phyloP scores from a whole-genome alignment of 2,797 vertebrate genomes.

The Phoxinus dragarum region DNA sequence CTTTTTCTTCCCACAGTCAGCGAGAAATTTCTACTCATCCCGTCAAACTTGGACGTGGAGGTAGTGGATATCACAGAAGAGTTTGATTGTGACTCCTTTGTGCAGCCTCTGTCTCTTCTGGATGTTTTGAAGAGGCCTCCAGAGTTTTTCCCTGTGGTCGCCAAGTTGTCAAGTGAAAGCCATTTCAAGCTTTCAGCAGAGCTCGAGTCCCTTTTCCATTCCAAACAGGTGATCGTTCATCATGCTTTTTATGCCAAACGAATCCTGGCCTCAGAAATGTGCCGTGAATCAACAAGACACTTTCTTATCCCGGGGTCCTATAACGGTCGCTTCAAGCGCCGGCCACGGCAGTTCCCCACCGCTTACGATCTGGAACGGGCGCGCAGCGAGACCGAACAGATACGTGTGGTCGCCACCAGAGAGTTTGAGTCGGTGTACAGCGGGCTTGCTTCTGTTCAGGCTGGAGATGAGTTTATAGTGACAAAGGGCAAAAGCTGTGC shows the following conservation, averaged over 20 bases:
- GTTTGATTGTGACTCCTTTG: conserved; percentile 76
- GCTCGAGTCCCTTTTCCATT: conserved; percentile 67
- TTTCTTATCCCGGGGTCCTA: conserved; percentile 86
- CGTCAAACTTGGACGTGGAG: conserved; percentile 85
- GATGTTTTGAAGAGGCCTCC: conserved; percentile 79
- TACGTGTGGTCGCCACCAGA: conserved; percentile 85
- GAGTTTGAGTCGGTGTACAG: conserved; percentile 72
- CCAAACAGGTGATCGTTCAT: conserved; percentile 80
- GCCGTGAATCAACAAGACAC: conserved; percentile 76
- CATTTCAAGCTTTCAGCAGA: conserved; percentile 64
- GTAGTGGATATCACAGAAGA: conserved; percentile 84
- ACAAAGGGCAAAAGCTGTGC: conserved; percentile 71
- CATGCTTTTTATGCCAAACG: conserved; percentile 75
- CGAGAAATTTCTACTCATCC: conserved; percentile 79
- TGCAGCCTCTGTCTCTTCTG: conserved; percentile 78
- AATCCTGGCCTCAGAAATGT: conserved; percentile 83
- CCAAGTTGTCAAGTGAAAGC: conserved; percentile 76
- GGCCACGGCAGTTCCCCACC: conserved; percentile 83
- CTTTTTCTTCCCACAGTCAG: conserved; percentile 71
- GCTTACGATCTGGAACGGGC: conserved; percentile 83
- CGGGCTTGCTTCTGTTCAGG: conserved; percentile 76
- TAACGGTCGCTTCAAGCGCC: conserved; percentile 84
- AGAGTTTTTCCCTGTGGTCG: conserved; percentile 81
- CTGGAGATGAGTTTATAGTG: conserved; percentile 84
- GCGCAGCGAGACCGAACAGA: conserved; percentile 76